A percentile compares a stretch with the other conserved stretches of the same genome.
Conservation (phyloP, 2,888 invertebrate species). For the Timema cristinae region DNA sequence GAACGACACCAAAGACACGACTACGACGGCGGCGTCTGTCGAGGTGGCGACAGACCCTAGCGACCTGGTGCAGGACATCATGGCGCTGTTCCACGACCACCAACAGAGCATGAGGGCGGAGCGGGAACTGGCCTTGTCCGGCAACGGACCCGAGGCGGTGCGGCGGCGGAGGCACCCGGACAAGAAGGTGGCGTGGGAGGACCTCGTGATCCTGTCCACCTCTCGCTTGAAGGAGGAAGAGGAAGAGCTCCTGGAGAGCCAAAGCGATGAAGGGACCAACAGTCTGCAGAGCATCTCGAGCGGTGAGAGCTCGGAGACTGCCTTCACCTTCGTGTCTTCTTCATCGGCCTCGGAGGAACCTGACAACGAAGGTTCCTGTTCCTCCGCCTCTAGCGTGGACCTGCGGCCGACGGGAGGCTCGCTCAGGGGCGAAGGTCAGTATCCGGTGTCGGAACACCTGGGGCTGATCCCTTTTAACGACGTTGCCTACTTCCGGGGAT, state of each 20-base stretch:
- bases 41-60: not conserved
- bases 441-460: not conserved
- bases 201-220: not conserved
- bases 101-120: constrained; percentile 12
- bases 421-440: constrained; percentile 18
- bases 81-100: constrained; percentile 9
- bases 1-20: not conserved
- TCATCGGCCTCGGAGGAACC: not conserved
- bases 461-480: not conserved
- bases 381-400: constrained; percentile 16
- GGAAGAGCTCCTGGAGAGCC: constrained; percentile 29
- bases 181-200: constrained; percentile 11
- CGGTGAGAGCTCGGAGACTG: constrained; percentile 25
- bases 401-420: constrained; percentile 18
- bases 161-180: not conserved
- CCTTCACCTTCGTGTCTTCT: constrained; percentile 10
- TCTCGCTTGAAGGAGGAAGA: constrained; percentile 36
- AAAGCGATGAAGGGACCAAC: constrained; percentile 29
- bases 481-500: too few relatives aligned
- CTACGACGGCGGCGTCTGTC: not conserved
- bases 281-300: constrained; percentile 31
- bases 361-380: not conserved
- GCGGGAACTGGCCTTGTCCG: constrained; percentile 4
- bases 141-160: not conserved
- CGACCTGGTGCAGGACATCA: not conserved